Conservation (phyloP, 2,888 invertebrate genomes). For the Polydrusus pterygomalis region DNA sequence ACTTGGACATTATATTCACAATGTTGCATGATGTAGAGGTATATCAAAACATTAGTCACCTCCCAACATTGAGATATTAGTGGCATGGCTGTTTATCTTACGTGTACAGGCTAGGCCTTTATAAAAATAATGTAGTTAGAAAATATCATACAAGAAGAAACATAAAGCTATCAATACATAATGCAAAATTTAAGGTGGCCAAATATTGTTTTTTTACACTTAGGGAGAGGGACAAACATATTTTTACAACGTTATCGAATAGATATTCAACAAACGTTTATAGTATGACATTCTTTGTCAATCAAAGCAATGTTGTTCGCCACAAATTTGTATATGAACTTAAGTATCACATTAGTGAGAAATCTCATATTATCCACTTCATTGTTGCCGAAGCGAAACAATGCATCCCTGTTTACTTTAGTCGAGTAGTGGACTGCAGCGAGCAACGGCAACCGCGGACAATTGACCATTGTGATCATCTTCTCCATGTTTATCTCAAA, state of each 20-base stretch:
- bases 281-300: not conserved
- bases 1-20: constrained; percentile 36
- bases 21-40: constrained; percentile 24
- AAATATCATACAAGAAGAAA: not conserved
- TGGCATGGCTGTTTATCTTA: not conserved
- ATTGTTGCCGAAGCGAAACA: constrained; percentile 19
- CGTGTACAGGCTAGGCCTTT: not conserved
- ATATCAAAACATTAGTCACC: constrained; percentile 39
- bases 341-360: not conserved
- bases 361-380: not conserved
- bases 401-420: constrained; percentile 33
- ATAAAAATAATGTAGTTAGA: not conserved
- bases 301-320: no score
- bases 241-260: no score
- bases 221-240: no score
- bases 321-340: no score
- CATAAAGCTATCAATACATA: no score
- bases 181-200: no score
- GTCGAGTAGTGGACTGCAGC: constrained; percentile 30
- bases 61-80: not conserved
- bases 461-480: constrained; percentile 45
- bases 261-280: no score
- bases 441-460: constrained; percentile 25
- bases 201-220: no score
- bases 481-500: constrained; percentile 46